Evolutionary conservation across 2,113 vertebrate genomes (phyloP), one percentile per base, ranked within the genome.

Genomic region (Pionites leucogaster): DNA sequence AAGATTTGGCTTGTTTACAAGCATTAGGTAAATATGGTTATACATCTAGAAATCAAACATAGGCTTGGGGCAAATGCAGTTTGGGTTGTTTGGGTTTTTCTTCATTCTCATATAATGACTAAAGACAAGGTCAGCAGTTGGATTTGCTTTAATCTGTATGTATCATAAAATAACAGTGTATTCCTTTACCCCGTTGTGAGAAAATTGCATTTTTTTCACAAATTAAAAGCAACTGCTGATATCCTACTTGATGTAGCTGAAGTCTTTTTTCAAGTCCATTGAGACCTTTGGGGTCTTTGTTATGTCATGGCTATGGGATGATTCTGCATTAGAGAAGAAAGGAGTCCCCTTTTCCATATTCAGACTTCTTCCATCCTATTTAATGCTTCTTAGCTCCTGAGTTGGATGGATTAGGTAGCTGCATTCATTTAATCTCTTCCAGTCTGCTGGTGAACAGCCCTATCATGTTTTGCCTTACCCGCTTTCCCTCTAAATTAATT

Each of bases 1-100:
- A 86, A 86, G 91, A 94, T 79, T 75, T 47, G 88, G 85, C 96
- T 82, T 93, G 95, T 95, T 93, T 86, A 90, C 69, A 87, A 77
- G 78, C 53, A 37, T 78, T 89, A 88, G 75, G 91, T 64, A 93
- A 93, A 93, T 72, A 85, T 42, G 85, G 42, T 25, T 92, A 37
- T 2, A 15, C 31, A 81, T 88, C 28, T 72, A 89, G 71, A 63
- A 87, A 70, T 84, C 81, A 92, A 70, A 67, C 33, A 27, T 18
- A 76, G 28, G 71, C 94, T 95, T 67, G 46, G 69, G 86, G 93
- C 88, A 92, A 91, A 93, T 65, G 49, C 46, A 18, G 17, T 62
- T 33, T 68, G 57, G 57, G 20, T 35, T 59, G 57, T 59, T 59
- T 14, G 22, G 33, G 46, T 25, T 78, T 62, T 84, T 50, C 10